Evolutionary conservation across 2,888 invertebrate species (phyloP), one percentile per base, ranked within the genome.

Genomic region (Pseudoips prasinana): DNA sequence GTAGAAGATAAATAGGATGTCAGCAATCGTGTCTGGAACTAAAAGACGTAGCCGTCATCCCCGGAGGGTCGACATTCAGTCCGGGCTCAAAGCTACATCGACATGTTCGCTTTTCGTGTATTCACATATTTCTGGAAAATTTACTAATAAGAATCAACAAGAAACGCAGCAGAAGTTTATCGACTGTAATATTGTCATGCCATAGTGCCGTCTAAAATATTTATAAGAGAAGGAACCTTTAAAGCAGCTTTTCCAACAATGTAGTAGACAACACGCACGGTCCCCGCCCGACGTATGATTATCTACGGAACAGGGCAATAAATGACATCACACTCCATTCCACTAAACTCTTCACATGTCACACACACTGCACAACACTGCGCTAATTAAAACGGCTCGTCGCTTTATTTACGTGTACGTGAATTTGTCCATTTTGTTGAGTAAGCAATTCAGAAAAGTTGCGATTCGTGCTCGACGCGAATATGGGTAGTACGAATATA

Each of bases 201-300:
- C 88, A 88, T 86, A 80, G 88, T 87, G 88, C 89, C 88, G 71
- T 87, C 89, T 88, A 88, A 85, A 79, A 86, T 85, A 88, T 86
- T 74, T 76, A 76, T 82, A 86, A 82, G 72, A 80, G 75, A n/a
- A n/a, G n/a, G n/a, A 88, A 89, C 88, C 88, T 86, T 83, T 86
- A 75, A 81, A 89, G 88, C 81, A 88, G 87, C 85, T 80, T 83
- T 78, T 90, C 90, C 81, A 90, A 90, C 86, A 83, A 89, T 81
- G 86, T 69, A 84, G 86, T 69, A 89, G 86, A 73, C 89, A 87
- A 89, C 89, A 85, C 80, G 89, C 80, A 77, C 79, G 86, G 78
- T 82, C 81, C 76, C 78, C 81, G 73, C 82, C 77, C 78, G 84
- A 59, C 69, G 84, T 77, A 83, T 77, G 82, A 78, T 74, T 83